A percentile compares a stretch with the other conserved stretches of the same genome.
These are phyloP conservation scores for silkworm (Bombyx mori) DNA, from an alignment of 1,140 invertebrate species.

Conservation along the genomic window DNA sequence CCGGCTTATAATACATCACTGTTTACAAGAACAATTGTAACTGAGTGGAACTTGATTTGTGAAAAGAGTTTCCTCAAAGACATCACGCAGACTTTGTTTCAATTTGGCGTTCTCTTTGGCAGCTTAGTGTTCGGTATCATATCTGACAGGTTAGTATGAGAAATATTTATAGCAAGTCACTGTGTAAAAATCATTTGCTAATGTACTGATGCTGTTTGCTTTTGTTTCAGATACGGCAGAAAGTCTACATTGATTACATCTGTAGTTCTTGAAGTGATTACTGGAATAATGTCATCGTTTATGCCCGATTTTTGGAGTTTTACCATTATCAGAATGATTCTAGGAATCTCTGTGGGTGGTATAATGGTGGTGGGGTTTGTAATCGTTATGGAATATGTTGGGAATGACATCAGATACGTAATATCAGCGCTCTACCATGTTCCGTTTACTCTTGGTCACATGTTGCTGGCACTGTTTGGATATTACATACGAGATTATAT, in stretches of 20 bases:
- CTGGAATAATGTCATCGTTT: slow-evolving; percentile 73
- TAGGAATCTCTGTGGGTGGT: slow-evolving; percentile 74
- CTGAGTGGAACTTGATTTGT: slow-evolving; percentile 83
- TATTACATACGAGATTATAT: slow-evolving; percentile 72
- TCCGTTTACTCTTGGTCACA: slow-evolving; percentile 72
- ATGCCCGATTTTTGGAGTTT: slow-evolving; percentile 77
- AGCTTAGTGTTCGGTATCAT: slow-evolving; percentile 57
- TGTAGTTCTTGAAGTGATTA: slow-evolving; percentile 72
- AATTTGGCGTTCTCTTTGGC: slow-evolving; percentile 55
- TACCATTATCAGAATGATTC: slow-evolving; percentile 72
- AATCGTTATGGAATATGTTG: slow-evolving; percentile 68
- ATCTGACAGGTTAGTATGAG: slow-evolving; percentile 48
- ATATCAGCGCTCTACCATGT: slow-evolving; percentile 74
- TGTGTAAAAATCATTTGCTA: no score
- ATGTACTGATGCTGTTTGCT: no score
- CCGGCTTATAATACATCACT: slow-evolving; percentile 73
- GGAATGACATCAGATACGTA: slow-evolving; percentile 69
- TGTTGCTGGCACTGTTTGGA: slow-evolving; percentile 68
- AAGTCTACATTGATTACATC: slow-evolving; percentile 72
- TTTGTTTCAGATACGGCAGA: slow-evolving; percentile 72
- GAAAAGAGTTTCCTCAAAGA: slow-evolving; percentile 74
- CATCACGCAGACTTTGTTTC: slow-evolving; percentile 74
- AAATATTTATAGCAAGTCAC: no score
- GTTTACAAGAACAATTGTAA: slow-evolving; percentile 79
- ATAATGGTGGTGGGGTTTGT: slow-evolving; percentile 75